Base-by-base conservation (phyloP, 1,140 invertebrate species). In the Lasaia peninsularis region DNA sequence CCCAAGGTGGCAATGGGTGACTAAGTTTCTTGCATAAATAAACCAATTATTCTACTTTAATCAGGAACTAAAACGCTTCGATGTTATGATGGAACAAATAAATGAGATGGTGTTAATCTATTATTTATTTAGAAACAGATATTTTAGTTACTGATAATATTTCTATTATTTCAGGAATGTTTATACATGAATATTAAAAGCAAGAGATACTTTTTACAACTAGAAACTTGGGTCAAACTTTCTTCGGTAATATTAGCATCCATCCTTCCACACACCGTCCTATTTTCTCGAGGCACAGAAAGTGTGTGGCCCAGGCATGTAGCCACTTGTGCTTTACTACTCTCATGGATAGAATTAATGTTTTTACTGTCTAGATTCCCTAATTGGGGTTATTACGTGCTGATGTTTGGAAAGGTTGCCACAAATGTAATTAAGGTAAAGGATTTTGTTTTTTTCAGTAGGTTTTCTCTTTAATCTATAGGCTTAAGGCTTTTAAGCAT, bases 271-370 rank as follows among this genome's bases (percentile, higher is more conserved):
- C 62, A 72, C 4, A 60, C 76, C 2, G 56, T 82, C 0, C 57
- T 70, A 8, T 33, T 83, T 11, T 35, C 67, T 8, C 56, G 62
- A 11, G 58, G 62, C 32, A 21, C 60, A 8, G 59, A 72, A 4
- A 61, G 62, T 0, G 81, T 85, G 11, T 92, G 91, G 90, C 70
- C 88, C 0, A 70, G 88, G 10, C 86, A 92, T 55, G 66, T 92
- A 2, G 83, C 91, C 0, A 89, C 91, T 1, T 60, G 89, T 12
- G 85, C 90, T 6, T 59, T 91, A 32, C 79, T 92, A 9, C 59
- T 91, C 7, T 78, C 89, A 1, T 92, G 91, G 91, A 69, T 89
- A 33, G 89, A 91, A 66, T 73, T 91, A 20, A 91, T 91, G 83
- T 86, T 91, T 34, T 64, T 91, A 5, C 61, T 91, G 11, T 91